Evolutionary conservation across 2,113 vertebrate species (phyloP), one percentile per base, ranked within the genome.

Genomic region (Pelvicachromis taeniatus): DNA sequence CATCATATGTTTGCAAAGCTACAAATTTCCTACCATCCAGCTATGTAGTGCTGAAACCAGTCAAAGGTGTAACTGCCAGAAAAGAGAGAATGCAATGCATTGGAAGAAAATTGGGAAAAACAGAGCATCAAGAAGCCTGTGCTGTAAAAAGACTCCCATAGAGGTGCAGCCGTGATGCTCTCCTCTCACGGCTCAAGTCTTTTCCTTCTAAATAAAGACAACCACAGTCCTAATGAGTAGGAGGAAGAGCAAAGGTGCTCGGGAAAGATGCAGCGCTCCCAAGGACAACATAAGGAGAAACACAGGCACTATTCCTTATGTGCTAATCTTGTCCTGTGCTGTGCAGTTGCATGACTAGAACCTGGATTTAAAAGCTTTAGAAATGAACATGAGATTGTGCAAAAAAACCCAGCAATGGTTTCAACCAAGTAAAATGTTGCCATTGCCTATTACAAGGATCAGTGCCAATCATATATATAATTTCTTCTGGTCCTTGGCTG

Each of bases 231-330:
- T 75, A 58, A 73, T 42, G 78, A 88, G 81, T 13, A 23, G 85
- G 73, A 21, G 54, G 75, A 59, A 53, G 82, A 81, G 85, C 81
- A 55, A 78, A 88, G 31, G 68, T 68, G 82, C 65, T 82, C 35
- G 70, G 59, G 48, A 58, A 58, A 81, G 78, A 82, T 29, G 23
- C 10, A 38, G n/a, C 3, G 26, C 61, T 88, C 53, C 65, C 80
- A n/a, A 35, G 10, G 73, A 80, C 2, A 33, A 81, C 29, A 75
- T 2, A 38, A 56, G 82, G 73, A 2, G 77, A 23, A 42, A 65
- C 9, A 40, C 53, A 54, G 14, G 23, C n/a, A 52, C 4, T 35
- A 3, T 70, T 81, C 13, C 82, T 53, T 13, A 68, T 50, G 54
- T 70, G 31, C 50, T 59, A 45, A 85, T 75, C 68, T 23, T 5